Conservation (phyloP, 2,113 vertebrate species). For the Casuarius casuarius region DNA sequence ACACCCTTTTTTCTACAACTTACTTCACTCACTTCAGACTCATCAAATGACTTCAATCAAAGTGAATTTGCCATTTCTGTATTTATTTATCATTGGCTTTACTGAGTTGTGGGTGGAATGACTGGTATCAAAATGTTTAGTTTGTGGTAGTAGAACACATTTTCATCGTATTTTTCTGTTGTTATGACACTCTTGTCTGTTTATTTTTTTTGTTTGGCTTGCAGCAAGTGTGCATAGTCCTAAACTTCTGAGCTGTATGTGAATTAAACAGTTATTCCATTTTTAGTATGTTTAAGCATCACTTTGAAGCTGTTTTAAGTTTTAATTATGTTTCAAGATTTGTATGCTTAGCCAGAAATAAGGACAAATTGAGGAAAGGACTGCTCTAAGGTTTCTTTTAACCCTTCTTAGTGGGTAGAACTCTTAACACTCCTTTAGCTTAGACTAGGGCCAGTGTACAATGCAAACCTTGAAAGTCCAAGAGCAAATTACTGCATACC, state of each 20-base stretch:
- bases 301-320: neutral
- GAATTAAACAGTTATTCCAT: neutral
- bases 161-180: neutral
- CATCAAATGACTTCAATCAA: neutral
- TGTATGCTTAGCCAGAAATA: neutral
- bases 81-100: conserved; percentile 10
- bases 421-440: neutral
- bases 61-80: neutral
- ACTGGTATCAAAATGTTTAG: neutral
- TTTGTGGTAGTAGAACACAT: neutral
- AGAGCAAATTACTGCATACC: neutral
- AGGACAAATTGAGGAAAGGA: neutral
- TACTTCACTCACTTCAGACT: neutral
- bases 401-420: neutral
- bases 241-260: neutral
- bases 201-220: neutral
- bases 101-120: neutral
- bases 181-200: neutral
- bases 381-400: neutral
- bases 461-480: neutral
- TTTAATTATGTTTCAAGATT: neutral
- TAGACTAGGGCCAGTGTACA: neutral
- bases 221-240: neutral
- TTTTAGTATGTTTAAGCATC: neutral
- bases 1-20: neutral